Base-by-base conservation (phyloP, 2,797 vertebrate species). In the Coranthus polyacanthus region DNA sequence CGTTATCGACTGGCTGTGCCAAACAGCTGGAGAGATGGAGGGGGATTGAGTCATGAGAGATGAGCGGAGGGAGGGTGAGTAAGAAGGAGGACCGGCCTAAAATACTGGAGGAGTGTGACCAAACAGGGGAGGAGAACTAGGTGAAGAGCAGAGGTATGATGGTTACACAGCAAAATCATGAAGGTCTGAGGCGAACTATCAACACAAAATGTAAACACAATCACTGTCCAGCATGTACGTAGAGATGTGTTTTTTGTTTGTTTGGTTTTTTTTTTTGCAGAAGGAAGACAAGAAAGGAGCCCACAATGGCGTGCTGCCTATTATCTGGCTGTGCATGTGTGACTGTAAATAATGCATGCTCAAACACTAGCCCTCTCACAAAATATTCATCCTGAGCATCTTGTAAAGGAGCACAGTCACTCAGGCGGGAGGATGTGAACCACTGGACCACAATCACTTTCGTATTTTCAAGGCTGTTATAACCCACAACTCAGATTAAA, bases 21-120 rank as follows among this genome's bases (percentile, higher is more conserved):
- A 78, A 89, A 90, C 88, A 90, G 84, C 87, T 90, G 89, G 72
- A 79, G 85, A 88, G 68, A 75, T 77, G 50, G 64, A 66, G 70
- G 53, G 59, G 75, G 68, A 78, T 54, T 78, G 73, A 62, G 65
- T 72, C 36, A 47, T 47, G 60, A 57, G 43, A 29, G 67, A 45
- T 50, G 53, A 54, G 47, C 39, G 57, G 22, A 46, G 12, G 56
- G 36, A 38, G 68, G 43, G 41, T 9, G 61, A 43, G 21, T 20
- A 64, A 43, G 13, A 61, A 74, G 20, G 24, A 61, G 45, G 20
- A 76, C 20, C 36, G 54, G 20, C 41, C 36, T 55, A 41, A 65
- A 74, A 76, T 41, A 16, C 26, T 29, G 26, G 26, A 29, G 41
- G 44, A 44, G 37, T 29, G 29, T 12, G 20, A 51, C 1, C 11